These are phyloP conservation scores for Periophthalmodon schlosseri DNA, from an alignment of 2,113 vertebrate genomes.

Conservation along the genomic window DNA sequence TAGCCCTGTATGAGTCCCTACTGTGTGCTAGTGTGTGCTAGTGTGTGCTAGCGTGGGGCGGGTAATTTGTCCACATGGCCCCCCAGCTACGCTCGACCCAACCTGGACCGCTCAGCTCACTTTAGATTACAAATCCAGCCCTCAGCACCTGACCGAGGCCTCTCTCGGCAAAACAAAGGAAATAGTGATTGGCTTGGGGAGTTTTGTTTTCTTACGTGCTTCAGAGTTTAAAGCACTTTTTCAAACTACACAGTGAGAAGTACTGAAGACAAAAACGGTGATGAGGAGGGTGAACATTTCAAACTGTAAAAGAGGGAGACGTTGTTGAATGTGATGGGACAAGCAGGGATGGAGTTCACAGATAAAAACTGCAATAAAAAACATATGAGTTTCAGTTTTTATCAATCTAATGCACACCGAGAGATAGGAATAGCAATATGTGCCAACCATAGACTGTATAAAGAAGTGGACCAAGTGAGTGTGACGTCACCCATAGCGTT, in stretches of 20 bases:
- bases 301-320: too few relatives aligned
- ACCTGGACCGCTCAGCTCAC: slow-evolving; percentile 40
- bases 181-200: slow-evolving; percentile 25
- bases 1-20: slow-evolving; percentile 42
- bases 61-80: slow-evolving; percentile 62
- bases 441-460: too few relatives aligned
- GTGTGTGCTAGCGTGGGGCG: slow-evolving; percentile 42
- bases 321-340: too few relatives aligned
- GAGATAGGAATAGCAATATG: too few relatives aligned
- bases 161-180: slow-evolving; percentile 26
- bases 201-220: neutral
- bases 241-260: neutral
- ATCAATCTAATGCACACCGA: too few relatives aligned
- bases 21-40: slow-evolving; percentile 43
- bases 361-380: too few relatives aligned
- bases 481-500: too few relatives aligned
- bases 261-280: neutral
- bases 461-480: too few relatives aligned
- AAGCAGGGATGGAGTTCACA: too few relatives aligned
- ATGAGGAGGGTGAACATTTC: neutral
- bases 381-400: too few relatives aligned
- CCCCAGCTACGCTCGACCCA: slow-evolving; percentile 19
- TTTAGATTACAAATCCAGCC: slow-evolving; percentile 45
- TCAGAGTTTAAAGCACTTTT: neutral
- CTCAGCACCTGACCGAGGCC: slow-evolving; percentile 28